phyloP scores from a whole-genome alignment of 2,113 vertebrate species.

The Typhlomys cinereus region DNA sequence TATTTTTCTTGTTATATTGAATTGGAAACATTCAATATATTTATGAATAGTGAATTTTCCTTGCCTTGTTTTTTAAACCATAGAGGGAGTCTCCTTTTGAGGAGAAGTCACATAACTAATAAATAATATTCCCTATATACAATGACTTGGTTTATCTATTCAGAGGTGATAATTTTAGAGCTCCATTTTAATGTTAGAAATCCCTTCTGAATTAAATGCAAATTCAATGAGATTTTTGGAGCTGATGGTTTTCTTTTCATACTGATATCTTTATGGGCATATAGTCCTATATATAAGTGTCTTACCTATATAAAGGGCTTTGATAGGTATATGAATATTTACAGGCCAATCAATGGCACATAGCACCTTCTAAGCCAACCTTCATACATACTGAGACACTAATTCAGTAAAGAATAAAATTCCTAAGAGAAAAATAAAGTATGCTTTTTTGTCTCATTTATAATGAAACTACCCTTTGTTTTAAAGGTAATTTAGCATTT shows the following conservation, averaged over 20 bases:
- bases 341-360: too few species aligned
- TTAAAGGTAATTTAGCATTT: neutral
- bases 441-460: neutral
- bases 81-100: too few species aligned
- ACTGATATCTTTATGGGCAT: neutral
- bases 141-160: neutral
- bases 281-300: neutral
- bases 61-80: neutral
- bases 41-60: neutral
- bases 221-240: neutral
- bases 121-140: neutral
- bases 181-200: neutral
- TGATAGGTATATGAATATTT: neutral
- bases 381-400: neutral
- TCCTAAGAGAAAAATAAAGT: neutral
- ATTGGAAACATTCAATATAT: neutral
- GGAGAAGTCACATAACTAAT: neutral
- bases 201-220: conserved; percentile 16
- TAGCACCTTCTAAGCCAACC: neutral
- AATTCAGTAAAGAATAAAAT: neutral
- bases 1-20: conserved; percentile 9
- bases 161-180: neutral
- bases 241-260: neutral
- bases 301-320: neutral
- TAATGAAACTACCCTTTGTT: neutral